Evolutionary conservation across 2,888 invertebrate species (phyloP).

Genomic region (Bedellia somnulentella): DNA sequence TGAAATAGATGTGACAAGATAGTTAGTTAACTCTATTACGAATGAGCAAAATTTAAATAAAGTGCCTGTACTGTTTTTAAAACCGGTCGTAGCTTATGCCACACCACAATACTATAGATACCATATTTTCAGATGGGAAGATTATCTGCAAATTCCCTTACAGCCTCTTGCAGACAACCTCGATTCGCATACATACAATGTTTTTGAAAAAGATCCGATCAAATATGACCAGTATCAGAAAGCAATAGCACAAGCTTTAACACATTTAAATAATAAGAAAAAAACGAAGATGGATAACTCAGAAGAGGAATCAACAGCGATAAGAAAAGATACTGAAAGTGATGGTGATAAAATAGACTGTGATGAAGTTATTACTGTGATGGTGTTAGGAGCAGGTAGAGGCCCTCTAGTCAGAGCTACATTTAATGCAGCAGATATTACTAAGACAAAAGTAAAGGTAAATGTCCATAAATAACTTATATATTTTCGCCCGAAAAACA

Average conservation of each 20-base stretch:
- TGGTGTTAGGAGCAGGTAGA: slow-evolving; percentile 93
- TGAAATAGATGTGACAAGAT: too few species aligned
- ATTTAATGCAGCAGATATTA: slow-evolving; percentile 77
- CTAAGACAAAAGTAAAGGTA: slow-evolving; percentile 70
- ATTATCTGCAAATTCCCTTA: slow-evolving; percentile 85
- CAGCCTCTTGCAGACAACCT: slow-evolving; percentile 96
- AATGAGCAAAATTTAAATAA: too few species aligned
- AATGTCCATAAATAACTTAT: too few species aligned
- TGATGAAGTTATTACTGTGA: slow-evolving; percentile 54
- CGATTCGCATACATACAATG: slow-evolving; percentile 94
- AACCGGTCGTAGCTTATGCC: too few species aligned
- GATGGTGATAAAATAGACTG: not conserved
- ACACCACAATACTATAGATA: too few species aligned
- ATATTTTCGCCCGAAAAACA: too few species aligned
- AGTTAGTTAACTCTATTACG: too few species aligned
- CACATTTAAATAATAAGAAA: slow-evolving; percentile 27
- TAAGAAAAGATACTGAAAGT: slow-evolving; percentile 9
- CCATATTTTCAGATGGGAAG: slow-evolving; percentile 87
- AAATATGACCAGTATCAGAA: slow-evolving; percentile 90
- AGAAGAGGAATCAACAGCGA: too few species aligned
- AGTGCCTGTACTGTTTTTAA: too few species aligned
- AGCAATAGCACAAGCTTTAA: slow-evolving; percentile 75
- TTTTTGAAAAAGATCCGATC: slow-evolving; percentile 96
- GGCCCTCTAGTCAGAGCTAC: slow-evolving; percentile 93
- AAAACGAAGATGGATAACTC: too few species aligned